Conservation (phyloP, 2,113 vertebrate genomes). For the Notiomystis cincta region DNA sequence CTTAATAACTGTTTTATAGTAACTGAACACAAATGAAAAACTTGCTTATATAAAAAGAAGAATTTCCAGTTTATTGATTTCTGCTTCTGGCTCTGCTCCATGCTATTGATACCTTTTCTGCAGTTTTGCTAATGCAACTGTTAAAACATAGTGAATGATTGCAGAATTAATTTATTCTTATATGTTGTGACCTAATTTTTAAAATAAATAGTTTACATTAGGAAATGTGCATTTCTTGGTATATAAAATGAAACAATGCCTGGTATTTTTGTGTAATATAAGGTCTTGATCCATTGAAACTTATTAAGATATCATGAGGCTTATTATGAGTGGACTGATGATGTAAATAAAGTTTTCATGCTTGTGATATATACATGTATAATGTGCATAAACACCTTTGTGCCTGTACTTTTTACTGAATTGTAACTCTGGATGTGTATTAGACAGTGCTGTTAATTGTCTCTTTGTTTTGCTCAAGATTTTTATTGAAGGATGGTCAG, state of each 20-base stretch:
- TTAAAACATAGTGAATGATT: background rate
- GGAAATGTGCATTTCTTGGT: background rate
- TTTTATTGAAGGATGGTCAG: conserved; percentile 97
- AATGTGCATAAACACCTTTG: background rate
- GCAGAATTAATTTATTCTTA: background rate
- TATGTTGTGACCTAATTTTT: background rate
- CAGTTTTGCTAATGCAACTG: background rate
- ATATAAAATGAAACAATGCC: background rate
- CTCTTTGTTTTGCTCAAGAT: conserved; percentile 78
- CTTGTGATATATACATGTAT: background rate
- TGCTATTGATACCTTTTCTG: background rate
- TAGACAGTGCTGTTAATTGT: conserved; percentile 54
- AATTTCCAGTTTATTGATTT: background rate
- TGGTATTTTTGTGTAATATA: background rate
- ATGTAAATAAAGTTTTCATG: background rate
- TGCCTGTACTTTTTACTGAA: conserved; percentile 5
- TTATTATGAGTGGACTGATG: background rate
- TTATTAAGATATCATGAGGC: background rate
- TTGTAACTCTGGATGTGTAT: background rate
- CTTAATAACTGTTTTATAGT: background rate
- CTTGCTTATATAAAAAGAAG: background rate
- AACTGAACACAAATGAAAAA: background rate
- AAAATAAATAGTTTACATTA: background rate
- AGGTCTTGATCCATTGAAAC: background rate
- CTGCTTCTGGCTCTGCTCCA: background rate